phyloP scores from a whole-genome alignment of 2,888 invertebrate species.

The Ischnura elegans region DNA sequence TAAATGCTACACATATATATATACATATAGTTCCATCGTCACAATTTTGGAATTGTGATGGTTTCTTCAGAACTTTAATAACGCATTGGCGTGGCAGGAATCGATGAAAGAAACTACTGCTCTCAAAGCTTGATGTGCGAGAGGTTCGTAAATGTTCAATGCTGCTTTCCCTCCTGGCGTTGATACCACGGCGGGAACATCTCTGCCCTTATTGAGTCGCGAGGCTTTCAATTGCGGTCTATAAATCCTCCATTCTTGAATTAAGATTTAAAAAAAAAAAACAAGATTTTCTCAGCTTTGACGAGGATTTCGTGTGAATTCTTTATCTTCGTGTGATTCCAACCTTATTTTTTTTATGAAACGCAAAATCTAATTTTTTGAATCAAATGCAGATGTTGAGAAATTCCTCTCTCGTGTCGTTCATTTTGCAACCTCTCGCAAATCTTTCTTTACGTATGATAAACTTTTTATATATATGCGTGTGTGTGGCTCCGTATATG shows the following conservation, averaged over 20 bases:
- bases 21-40: constrained; percentile 34
- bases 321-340: not conserved
- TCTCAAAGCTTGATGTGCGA: constrained; percentile 13
- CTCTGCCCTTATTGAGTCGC: not conserved
- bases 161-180: too few relatives aligned
- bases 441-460: constrained; percentile 34
- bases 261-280: not conserved
- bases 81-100: constrained; percentile 50
- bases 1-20: not conserved
- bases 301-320: not conserved
- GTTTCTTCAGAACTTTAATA: constrained; percentile 20
- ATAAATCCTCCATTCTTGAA: not conserved
- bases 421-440: constrained; percentile 10
- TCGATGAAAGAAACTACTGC: not conserved
- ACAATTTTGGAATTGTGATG: constrained; percentile 51
- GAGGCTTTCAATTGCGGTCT: not conserved
- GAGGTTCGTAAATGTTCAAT: not conserved
- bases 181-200: not conserved
- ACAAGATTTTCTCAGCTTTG: not conserved
- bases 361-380: not conserved
- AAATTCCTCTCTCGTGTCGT: not conserved
- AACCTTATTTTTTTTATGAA: not conserved
- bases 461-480: constrained; percentile 20
- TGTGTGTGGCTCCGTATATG: constrained; percentile 55
- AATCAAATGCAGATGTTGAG: not conserved